These are phyloP conservation scores for Limnephilus marmoratus DNA, from an alignment of 2,888 invertebrate genomes.

Conservation along the genomic window DNA sequence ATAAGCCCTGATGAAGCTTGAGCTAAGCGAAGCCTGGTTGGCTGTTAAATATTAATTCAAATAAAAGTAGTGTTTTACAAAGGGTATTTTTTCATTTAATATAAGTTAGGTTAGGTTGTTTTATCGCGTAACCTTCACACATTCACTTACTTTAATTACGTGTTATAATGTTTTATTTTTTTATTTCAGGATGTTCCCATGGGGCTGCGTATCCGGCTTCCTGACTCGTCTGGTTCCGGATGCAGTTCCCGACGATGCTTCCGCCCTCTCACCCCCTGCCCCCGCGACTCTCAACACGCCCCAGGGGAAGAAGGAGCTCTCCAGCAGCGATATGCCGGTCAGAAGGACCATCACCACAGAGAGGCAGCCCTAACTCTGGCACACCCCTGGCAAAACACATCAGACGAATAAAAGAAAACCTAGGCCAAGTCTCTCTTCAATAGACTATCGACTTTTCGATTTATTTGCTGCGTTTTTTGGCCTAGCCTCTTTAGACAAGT, in stretches of 20 bases:
- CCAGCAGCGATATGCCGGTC: constrained; percentile 54
- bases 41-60: too few relatives aligned
- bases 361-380: constrained; percentile 48
- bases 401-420: not conserved
- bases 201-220: constrained; percentile 82
- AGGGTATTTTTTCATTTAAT: too few relatives aligned
- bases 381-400: not conserved
- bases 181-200: constrained; percentile 83
- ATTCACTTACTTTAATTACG: too few relatives aligned
- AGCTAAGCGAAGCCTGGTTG: too few relatives aligned
- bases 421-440: not conserved
- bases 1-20: too few relatives aligned
- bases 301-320: not conserved
- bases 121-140: too few relatives aligned
- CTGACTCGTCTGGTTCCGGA: constrained; percentile 83
- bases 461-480: not conserved
- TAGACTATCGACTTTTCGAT: too few relatives aligned
- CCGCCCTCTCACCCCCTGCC: constrained; percentile 7
- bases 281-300: not conserved
- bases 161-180: not conserved
- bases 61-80: too few relatives aligned
- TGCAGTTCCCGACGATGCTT: constrained; percentile 76
- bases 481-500: not conserved
- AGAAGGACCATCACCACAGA: constrained; percentile 51
- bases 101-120: too few relatives aligned